Evolutionary conservation across 2,797 vertebrate genomes (phyloP), one percentile per base, ranked within the genome.

Genomic region (Dendrocincla fuliginosa): DNA sequence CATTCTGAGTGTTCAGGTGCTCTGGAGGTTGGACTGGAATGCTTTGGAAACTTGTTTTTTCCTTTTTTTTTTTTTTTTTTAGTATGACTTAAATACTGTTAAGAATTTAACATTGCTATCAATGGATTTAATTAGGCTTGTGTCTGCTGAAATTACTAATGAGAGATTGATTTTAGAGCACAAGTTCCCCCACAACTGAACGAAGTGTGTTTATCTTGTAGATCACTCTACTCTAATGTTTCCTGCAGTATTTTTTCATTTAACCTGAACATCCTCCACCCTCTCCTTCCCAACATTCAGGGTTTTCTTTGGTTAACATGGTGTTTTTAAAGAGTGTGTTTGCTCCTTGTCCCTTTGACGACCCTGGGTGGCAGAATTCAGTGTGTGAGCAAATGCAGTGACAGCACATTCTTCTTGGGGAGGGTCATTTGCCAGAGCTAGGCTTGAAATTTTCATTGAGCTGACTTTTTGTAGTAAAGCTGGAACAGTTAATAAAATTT

Each of bases 401-500:
- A 39, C 79, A 87, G 84, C 69, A 83, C 74, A 50, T 87, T 87
- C 80, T 80, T 61, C 59, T 55, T 59, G 61, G 1, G 57, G 63
- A 59, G 76, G 70, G 35, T 78, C 50, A 11, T 69, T 91, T 88
- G 50, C 90, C 74, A 67, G 73, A 80, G 73, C 69, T 73, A 44
- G 68, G 93, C 52, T 76, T 75, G 35, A 50, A 46, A 73, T 64
- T 88, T 93, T 81, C 74, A 52, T 84, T 41, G 10, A 79, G 59
- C 39, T 61, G 89, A 69, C 55, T 89, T 78, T 41, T 27, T 68
- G 73, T 61, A 17, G 47, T 69, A 25, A 69, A 78, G 73, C 37
- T 76, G 65, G 55, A 94, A 44, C 59, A 60, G 59, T 88, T 93
- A 79, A 95, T 93, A 91, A 86, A 91, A 85, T 25, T 24, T 79